Percentiles rank a stretch among this genome's conserved stretches.
phyloP scores from a whole-genome alignment of 2,888 invertebrate species.

The Malthinus seriepunctatus region DNA sequence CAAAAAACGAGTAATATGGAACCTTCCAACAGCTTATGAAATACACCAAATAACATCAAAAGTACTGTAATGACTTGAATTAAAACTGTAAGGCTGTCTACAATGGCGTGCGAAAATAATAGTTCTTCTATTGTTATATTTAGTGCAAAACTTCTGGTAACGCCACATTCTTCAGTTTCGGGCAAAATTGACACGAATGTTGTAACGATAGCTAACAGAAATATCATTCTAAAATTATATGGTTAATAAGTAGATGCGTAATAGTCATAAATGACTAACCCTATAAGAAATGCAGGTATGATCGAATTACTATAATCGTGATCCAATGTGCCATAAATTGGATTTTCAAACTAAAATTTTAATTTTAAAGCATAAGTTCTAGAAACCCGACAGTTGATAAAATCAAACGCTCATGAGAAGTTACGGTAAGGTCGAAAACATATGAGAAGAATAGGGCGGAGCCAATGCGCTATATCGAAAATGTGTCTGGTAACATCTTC shows the following conservation, averaged over 20 bases:
- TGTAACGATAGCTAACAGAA: neutral
- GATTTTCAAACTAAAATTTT: constrained; percentile 9
- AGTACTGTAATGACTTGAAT: constrained; percentile 67
- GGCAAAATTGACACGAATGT: constrained; percentile 7
- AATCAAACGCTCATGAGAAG: too few relatives aligned
- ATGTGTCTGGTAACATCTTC: too few relatives aligned
- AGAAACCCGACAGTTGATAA: too few relatives aligned
- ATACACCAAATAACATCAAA: constrained; percentile 75
- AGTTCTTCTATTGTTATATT: constrained; percentile 5
- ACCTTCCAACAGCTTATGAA: constrained; percentile 78
- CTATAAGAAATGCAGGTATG: constrained; percentile 2
- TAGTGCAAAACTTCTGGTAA: neutral
- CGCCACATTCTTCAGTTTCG: constrained; percentile 9
- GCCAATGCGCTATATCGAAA: too few relatives aligned
- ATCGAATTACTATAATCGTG: constrained; percentile 94
- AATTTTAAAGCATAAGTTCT: too few relatives aligned
- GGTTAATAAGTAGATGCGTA: neutral
- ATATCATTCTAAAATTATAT: constrained; percentile 4
- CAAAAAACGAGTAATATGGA: constrained; percentile 73
- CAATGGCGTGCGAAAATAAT: constrained; percentile 18
- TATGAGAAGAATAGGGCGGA: too few relatives aligned
- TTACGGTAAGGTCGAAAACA: too few relatives aligned
- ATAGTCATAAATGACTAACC: neutral
- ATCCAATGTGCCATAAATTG: constrained; percentile 42
- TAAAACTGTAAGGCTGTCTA: constrained; percentile 2